These are phyloP conservation scores for Bembecia ichneumoniformis DNA, from an alignment of 2,888 invertebrate species.

Conservation along the genomic window DNA sequence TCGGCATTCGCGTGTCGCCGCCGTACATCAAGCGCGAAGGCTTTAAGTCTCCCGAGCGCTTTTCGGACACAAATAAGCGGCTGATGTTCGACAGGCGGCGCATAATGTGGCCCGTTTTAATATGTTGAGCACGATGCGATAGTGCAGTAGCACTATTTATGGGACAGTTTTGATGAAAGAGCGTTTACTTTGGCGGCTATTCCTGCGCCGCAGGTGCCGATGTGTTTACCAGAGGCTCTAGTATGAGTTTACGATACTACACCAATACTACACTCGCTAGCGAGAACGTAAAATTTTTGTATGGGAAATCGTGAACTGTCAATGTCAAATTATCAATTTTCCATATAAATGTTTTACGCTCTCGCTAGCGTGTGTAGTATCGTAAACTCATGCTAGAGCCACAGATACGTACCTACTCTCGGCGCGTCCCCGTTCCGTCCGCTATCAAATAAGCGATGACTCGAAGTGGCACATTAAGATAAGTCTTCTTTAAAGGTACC, in stretches of 20 bases:
- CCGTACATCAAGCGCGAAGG: conserved; percentile 62
- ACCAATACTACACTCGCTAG: too few relatives aligned
- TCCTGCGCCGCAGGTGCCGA: conserved; percentile 36
- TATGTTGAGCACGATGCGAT: conserved; percentile 6
- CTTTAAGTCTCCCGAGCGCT: conserved; percentile 68
- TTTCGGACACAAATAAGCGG: conserved; percentile 70
- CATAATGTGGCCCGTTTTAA: conserved; percentile 46
- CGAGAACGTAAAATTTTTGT: too few relatives aligned
- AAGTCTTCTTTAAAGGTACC: conserved; percentile 50
- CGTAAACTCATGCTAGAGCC: too few relatives aligned
- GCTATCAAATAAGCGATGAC: conserved; percentile 40
- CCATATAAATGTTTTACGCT: too few relatives aligned
- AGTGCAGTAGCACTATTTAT: conserved; percentile 27
- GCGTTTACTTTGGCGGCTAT: conserved; percentile 30
- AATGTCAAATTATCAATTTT: too few relatives aligned
- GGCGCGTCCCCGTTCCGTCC: conserved; percentile 21
- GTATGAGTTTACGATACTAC: too few relatives aligned
- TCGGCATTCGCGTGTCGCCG: conserved; percentile 60
- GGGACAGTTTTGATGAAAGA: conserved; percentile 31
- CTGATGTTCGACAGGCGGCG: conserved; percentile 51
- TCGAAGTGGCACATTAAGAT: conserved; percentile 46
- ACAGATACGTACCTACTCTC: conserved; percentile 14
- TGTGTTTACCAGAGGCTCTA: conserved; percentile 37
- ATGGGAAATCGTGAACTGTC: too few relatives aligned
- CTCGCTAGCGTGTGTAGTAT: too few relatives aligned